Evolutionary conservation across 2,888 invertebrate species (phyloP).

Genomic region (Heliconius ethilla): DNA sequence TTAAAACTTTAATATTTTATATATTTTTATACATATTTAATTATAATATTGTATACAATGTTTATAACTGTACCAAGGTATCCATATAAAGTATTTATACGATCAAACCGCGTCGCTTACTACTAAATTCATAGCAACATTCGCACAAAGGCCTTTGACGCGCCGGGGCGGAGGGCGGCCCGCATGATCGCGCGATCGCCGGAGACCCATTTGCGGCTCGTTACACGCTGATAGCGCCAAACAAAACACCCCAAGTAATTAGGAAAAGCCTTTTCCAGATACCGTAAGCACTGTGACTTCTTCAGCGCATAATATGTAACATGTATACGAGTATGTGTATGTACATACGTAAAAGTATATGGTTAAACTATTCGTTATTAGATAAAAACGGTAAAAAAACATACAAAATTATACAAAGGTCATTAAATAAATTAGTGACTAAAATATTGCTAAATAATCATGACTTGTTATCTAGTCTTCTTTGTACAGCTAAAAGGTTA

Average conservation of each 20-base stretch:
- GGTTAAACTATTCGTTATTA: slow-evolving; percentile 18
- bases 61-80: background rate
- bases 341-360: slow-evolving; percentile 21
- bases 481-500: background rate
- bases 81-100: background rate
- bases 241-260: slow-evolving; percentile 82
- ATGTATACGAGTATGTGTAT: background rate
- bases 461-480: background rate
- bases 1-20: no score
- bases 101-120: slow-evolving; percentile 51
- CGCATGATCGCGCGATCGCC: slow-evolving; percentile 79
- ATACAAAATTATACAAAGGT: background rate
- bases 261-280: slow-evolving; percentile 81
- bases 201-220: slow-evolving; percentile 80
- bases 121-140: slow-evolving; percentile 49
- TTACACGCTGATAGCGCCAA: slow-evolving; percentile 81
- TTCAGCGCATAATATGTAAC: slow-evolving; percentile 5
- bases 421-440: background rate
- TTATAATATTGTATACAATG: no score
- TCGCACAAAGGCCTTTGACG: slow-evolving; percentile 81
- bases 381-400: background rate
- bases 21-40: no score
- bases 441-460: background rate
- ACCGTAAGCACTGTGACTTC: slow-evolving; percentile 68
- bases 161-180: slow-evolving; percentile 65